phyloP scores from a whole-genome alignment of 2,797 vertebrate genomes.

The Eospalax fontanierii region DNA sequence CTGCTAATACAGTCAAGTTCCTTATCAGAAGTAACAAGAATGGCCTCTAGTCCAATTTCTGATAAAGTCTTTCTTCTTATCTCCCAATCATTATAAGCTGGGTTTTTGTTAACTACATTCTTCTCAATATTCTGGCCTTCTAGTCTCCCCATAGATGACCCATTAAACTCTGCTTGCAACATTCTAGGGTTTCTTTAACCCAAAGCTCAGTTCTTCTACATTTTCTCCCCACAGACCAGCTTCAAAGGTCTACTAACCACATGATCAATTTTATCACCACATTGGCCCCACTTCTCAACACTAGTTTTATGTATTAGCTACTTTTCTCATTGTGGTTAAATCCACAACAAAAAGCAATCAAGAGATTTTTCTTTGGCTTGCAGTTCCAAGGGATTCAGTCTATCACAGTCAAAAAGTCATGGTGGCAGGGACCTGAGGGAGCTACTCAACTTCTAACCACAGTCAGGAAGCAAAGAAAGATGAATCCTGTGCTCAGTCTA shows the following conservation, averaged over 20 bases:
- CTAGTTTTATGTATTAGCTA: background rate
- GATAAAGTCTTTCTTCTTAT: background rate
- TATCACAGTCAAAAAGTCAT: background rate
- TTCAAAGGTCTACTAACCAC: background rate
- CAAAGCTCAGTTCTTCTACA: background rate
- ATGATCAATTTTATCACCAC: background rate
- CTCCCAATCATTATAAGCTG: background rate
- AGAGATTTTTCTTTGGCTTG: background rate
- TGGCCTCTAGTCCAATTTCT: background rate
- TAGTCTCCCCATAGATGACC: background rate
- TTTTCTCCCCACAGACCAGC: background rate
- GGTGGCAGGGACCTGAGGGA: background rate
- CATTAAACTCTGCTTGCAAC: background rate
- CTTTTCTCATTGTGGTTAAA: background rate
- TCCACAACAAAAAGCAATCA: no score
- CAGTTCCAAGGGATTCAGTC: background rate
- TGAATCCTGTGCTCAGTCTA: accelerated
- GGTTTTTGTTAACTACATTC: background rate
- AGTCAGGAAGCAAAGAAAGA: background rate
- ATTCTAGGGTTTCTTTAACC: background rate
- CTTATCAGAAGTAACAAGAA: background rate
- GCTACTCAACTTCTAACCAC: background rate
- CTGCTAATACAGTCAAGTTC: background rate
- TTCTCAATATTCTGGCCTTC: background rate
- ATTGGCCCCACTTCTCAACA: background rate